Conservation (phyloP, 2,113 vertebrate species). For the Mobula hypostoma region DNA sequence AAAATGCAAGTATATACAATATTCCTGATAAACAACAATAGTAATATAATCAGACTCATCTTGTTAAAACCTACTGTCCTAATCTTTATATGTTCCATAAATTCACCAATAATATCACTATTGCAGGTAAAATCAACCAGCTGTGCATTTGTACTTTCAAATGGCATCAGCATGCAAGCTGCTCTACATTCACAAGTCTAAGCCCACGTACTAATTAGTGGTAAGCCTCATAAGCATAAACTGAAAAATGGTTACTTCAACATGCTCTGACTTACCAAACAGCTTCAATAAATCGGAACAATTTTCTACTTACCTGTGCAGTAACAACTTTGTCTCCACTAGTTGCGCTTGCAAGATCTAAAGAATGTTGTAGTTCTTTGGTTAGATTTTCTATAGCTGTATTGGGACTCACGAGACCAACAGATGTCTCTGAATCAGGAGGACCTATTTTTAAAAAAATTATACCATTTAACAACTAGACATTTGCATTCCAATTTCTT, state of each 20-base stretch:
- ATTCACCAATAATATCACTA: too few species aligned
- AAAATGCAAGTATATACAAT: too few species aligned
- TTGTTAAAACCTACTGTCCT: too few species aligned
- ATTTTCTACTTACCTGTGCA: conserved; percentile 69
- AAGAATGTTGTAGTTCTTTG: conserved; percentile 86
- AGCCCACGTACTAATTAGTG: background rate
- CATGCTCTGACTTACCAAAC: background rate
- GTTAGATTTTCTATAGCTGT: conserved; percentile 66
- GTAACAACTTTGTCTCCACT: conserved; percentile 94
- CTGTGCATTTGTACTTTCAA: too few species aligned
- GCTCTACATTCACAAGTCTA: background rate
- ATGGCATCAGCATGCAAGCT: too few species aligned
- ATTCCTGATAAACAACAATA: too few species aligned
- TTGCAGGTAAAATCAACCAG: too few species aligned
- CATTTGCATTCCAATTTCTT: background rate
- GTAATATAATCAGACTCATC: too few species aligned
- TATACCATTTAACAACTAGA: background rate
- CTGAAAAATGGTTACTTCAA: background rate
- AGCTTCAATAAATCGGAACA: background rate
- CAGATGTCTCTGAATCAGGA: conserved; percentile 56
- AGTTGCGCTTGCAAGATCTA: conserved; percentile 94
- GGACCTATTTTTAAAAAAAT: conserved; percentile 51
- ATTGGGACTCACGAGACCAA: conserved; percentile 72
- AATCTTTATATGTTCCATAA: too few species aligned
- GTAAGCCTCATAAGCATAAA: background rate